Evolutionary conservation across 2,888 invertebrate genomes (phyloP), one percentile per base, ranked within the genome.

Genomic region (Pandemis cinnamomeana): DNA sequence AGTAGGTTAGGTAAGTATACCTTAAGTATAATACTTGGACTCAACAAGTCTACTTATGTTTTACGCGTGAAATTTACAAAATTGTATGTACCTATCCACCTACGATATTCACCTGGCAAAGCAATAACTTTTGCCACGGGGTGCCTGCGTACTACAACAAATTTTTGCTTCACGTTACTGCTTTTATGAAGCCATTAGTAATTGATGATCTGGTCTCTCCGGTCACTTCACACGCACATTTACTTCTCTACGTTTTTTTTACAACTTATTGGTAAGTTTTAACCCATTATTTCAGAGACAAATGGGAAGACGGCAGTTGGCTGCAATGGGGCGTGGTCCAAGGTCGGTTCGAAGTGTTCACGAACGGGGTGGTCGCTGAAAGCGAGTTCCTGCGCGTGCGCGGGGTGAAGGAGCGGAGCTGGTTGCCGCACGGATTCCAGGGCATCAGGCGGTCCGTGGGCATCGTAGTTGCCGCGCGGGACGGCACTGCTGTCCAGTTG

Each of bases 271-370:
- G 27, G 27, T 36, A 36, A 36, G n/a, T 51, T n/a, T 13, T n/a
- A n/a, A n/a, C 7, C 20, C 4, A 20, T 15, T 58, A 8, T 77
- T 80, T 71, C 78, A 95, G 95, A 77, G 86, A 84, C 61, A 87
- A 88, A 78, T 84, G 88, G 71, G 87, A 88, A 1, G 87, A 90
- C 61, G 87, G 88, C 4, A 95, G 96, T 67, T 96, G 95, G 86
- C 90, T 95, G 76, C 96, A 96, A 82, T 96, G 95, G 89, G 97
- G 97, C 5, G 89, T 93, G 0, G 81, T 96, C 20, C 92, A 95
- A 77, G 97, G 96, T 0, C 93, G 94, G 20, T 83, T 96, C 72
- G 91, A 90, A 70, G 87, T 94, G 0, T 94, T 90, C 66, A 86
- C 85, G 1, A 82, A 89, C 46, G 93, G 92, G 36, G 84, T 85